These are phyloP conservation scores for Orthosia cruda DNA, from an alignment of 2,888 invertebrate species.

Conservation along the genomic window DNA sequence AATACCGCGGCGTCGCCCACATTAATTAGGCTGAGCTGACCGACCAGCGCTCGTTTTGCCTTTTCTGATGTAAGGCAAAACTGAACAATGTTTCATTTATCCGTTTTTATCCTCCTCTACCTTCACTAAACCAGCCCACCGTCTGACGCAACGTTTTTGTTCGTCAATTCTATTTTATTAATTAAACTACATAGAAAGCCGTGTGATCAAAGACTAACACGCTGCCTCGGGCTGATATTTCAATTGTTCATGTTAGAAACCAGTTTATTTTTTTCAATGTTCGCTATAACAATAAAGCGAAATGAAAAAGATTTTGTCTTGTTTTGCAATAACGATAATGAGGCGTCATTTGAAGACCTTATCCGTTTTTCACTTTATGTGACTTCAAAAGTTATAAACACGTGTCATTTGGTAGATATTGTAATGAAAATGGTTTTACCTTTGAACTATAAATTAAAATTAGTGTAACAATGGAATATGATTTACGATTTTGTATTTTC, in stretches of 20 bases:
- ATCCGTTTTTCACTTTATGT: conserved; percentile 48
- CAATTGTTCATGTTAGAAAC: no score
- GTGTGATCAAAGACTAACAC: conserved; percentile 51
- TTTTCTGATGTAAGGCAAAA: conserved; percentile 63
- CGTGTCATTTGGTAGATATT: conserved; percentile 27
- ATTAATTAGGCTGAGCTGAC: conserved; percentile 73
- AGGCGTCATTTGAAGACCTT: conserved; percentile 53
- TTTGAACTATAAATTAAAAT: conserved; percentile 45
- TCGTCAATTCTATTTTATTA: conserved; percentile 48
- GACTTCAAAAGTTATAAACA: conserved; percentile 33
- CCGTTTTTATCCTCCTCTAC: conserved; percentile 68
- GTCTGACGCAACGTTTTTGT: conserved; percentile 29
- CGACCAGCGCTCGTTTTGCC: conserved; percentile 57
- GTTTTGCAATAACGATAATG: conserved; percentile 47
- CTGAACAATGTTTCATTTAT: conserved; percentile 68
- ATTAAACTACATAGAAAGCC: conserved; percentile 47
- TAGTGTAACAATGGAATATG: conserved; percentile 29
- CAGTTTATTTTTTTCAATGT: conserved; percentile 30
- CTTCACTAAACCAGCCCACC: conserved; percentile 42
- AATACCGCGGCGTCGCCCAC: conserved; percentile 69
- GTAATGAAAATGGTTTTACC: conserved; percentile 15
- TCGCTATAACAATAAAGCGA: conserved; percentile 48
- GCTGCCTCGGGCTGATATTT: neutral
- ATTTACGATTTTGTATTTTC: conserved; percentile 30
- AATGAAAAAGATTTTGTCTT: conserved; percentile 58